Evolutionary conservation across 2,113 vertebrate genomes (phyloP), one percentile per base, ranked within the genome.

Genomic region (Corvus hawaiiensis): DNA sequence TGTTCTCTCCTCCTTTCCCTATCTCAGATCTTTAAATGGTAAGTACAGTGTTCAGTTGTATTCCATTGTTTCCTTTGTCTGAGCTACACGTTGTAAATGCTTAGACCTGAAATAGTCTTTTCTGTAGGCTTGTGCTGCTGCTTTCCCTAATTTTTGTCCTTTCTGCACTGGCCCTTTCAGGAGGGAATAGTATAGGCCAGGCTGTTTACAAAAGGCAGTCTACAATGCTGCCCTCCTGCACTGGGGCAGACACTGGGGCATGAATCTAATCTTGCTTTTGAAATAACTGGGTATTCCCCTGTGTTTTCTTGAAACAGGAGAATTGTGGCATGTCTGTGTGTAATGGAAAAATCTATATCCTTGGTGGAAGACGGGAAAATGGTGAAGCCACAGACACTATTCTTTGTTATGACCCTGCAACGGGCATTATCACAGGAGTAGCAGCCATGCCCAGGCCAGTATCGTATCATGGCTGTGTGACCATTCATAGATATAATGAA

Each of bases 271-370:
- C 19, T 37, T 68, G 39, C 15, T 33, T 78, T 83, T 84, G 59
- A 46, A 90, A 59, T 97, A 94, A 91, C 43, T 2, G 0, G 16
- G 10, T 62, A 17, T 92, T 87, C 88, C 43, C 90, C 71, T 73
- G 59, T 96, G 51, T 94, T 64, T 97, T 95, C 43, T 97, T 91
- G 43, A 72, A 96, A 88, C 98, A 99, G 99, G 99, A 99, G 98
- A 99, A 99, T 84, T 99, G 99, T 87, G 99, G 99, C 85, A 99
- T 99, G 99, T 99, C 99, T 18, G 99, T 99, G 69, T 99, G 99
- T 93, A 99, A 99, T 55, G 99, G 99, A 49, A 99, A 99, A 96
- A 99, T 99, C 97, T 99, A 98, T 93, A 99, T 99, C 97, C 98
- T 99, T 54, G 99, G 99, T 15, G 99, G 99, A 94, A 98, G 99